Evolutionary conservation across 2,888 invertebrate genomes (phyloP).

Genomic region (Clepsis dumicolana): DNA sequence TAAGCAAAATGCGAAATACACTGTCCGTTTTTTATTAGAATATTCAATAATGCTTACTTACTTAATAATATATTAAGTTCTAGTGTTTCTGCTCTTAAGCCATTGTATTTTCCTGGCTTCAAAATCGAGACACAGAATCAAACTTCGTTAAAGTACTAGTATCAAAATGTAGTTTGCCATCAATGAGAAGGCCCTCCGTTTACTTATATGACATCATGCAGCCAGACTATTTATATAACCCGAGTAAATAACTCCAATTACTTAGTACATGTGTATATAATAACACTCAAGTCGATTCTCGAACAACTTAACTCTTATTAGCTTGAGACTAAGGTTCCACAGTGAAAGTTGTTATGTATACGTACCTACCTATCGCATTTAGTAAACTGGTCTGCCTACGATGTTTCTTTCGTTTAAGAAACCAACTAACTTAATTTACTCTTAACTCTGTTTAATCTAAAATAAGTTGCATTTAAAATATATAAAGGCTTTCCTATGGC

Average conservation of each 20-base stretch:
- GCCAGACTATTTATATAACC: constrained; percentile 46
- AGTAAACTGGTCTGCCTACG: constrained; percentile 5
- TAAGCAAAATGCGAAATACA: no score
- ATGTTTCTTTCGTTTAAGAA: not conserved
- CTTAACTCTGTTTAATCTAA: not conserved
- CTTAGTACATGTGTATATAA: constrained; percentile 10
- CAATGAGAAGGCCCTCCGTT: constrained; percentile 58
- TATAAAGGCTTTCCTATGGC: not conserved
- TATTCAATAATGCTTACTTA: no score
- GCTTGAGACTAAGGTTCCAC: not conserved
- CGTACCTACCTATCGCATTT: not conserved
- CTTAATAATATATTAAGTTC: no score
- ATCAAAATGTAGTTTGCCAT: constrained; percentile 51
- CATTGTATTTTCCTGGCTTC: not conserved
- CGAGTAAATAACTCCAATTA: constrained; percentile 40
- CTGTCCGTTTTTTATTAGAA: no score
- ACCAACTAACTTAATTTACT: no score
- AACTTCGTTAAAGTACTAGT: not conserved
- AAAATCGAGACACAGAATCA: not conserved
- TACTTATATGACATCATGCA: constrained; percentile 66
- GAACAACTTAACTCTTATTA: constrained; percentile 16
- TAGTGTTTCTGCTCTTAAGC: not conserved
- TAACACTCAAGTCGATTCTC: constrained; percentile 6
- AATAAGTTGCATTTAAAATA: not conserved
- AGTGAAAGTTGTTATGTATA: not conserved